Percentiles rank a stretch among this genome's conserved stretches.
phyloP scores from a whole-genome alignment of 2,113 vertebrate genomes.

The Amphilophus citrinellus region DNA sequence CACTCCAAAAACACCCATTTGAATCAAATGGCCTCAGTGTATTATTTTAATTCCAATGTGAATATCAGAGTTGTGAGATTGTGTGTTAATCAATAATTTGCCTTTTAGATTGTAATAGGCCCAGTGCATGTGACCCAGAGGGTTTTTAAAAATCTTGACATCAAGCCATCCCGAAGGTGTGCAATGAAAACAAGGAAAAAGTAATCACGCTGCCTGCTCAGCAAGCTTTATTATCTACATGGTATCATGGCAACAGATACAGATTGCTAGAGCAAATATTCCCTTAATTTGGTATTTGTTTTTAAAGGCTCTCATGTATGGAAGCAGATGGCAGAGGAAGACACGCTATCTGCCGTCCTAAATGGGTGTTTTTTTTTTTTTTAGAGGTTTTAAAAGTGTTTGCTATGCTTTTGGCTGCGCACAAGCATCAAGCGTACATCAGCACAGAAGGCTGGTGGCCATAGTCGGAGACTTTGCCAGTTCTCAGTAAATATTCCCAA shows the following conservation, averaged over 20 bases:
- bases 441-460: conserved; percentile 43
- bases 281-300: conserved; percentile 70
- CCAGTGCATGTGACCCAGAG: not conserved
- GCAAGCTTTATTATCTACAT: conserved; percentile 56
- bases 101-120: conserved; percentile 1
- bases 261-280: conserved; percentile 73
- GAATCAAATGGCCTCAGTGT: too few relatives aligned
- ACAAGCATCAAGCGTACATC: conserved; percentile 25
- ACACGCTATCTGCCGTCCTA: conserved; percentile 49
- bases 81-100: not conserved
- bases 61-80: not conserved
- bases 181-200: conserved; percentile 35
- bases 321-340: conserved; percentile 62
- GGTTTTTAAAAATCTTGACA: conserved; percentile 8
- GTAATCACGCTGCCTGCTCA: conserved; percentile 36
- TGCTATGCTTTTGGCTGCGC: conserved; percentile 61
- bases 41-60: not conserved
- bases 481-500: conserved; percentile 75
- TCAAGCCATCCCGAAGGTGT: conserved; percentile 19
- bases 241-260: conserved; percentile 75
- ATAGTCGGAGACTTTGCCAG: conserved; percentile 26
- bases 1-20: too few relatives aligned
- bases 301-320: conserved; percentile 55
- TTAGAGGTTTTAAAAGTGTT: conserved; percentile 74
- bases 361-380: conserved; percentile 53